Percentiles rank a stretch among this genome's conserved stretches.
These are phyloP conservation scores for Phallusia fumigata DNA, from an alignment of 23 tunicate genomes.

Conservation along the genomic window DNA sequence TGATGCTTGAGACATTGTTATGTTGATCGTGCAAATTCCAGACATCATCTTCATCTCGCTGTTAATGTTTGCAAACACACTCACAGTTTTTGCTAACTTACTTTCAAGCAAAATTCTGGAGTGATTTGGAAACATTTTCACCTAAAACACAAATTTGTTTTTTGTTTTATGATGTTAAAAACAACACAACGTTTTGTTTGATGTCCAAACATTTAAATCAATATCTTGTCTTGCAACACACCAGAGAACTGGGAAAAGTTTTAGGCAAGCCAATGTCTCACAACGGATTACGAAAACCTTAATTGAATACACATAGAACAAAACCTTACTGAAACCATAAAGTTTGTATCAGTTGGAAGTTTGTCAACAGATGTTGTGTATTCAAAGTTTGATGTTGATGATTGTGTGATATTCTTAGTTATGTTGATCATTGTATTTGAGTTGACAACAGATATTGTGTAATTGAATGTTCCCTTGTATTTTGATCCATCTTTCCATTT, in stretches of 20 bases:
- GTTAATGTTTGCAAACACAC: neutral
- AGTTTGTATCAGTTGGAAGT: slow-evolving; percentile 8
- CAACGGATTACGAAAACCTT: too few relatives aligned
- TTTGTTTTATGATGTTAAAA: too few relatives aligned
- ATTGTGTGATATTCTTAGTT: neutral
- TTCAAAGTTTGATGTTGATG: slow-evolving; percentile 2
- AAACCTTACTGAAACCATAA: neutral
- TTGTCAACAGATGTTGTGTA: neutral
- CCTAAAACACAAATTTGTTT: too few relatives aligned
- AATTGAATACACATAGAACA: too few relatives aligned
- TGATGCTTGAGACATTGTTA: neutral
- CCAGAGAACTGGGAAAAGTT: too few relatives aligned
- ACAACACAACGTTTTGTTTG: too few relatives aligned
- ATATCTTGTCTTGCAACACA: too few relatives aligned
- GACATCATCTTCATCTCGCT: neutral
- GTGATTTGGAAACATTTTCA: neutral
- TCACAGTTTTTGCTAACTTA: neutral
- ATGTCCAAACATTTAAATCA: too few relatives aligned
- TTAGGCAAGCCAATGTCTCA: too few relatives aligned
- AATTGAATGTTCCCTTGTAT: neutral
- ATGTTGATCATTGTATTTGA: neutral
- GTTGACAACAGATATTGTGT: neutral
- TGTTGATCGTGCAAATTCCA: neutral
- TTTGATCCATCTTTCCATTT: neutral
- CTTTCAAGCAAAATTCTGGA: neutral